Evolutionary conservation across 1,140 invertebrate genomes (phyloP), one percentile per base, ranked within the genome.

Genomic region (Drosophila trapezifrons): DNA sequence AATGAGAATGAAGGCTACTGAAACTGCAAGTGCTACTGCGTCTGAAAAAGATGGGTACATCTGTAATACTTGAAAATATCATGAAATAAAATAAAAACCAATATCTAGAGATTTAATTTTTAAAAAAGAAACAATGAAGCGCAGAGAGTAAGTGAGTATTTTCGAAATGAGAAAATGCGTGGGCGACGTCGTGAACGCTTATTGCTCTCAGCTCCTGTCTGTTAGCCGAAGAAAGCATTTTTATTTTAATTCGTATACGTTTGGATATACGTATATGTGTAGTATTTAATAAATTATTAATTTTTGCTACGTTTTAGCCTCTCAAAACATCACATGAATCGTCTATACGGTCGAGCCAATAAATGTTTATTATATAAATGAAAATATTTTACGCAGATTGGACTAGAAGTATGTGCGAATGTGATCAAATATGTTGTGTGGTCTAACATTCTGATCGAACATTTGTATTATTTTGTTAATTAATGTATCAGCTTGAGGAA

Each of bases 281-380:
- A 76, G 76, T 80, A 86, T 86, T 85, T 86, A 85, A 85, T 85
- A 85, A 85, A 86, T 85, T 85, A 85, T 85, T 85, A 85, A 86
- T 78, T 81, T 86, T 81, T 63, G 59, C 78, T 78, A 63, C 74
- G 72, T 43, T 75, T 52, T 75, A 65, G 77, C 57, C 56, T 67
- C 58, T 51, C 62, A 73, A 37, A 70, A 62, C 82, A 81, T 85
- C 82, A 85, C 81, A 81, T 81, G 69, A 73, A 64, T 86, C 74
- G 82, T 78, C 80, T 86, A 81, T 85, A 63, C 56, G 60, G 67
- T 38, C 67, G 40, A 45, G 66, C 69, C 60, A 70, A 77, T 78
- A 71, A 35, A 69, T 84, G 70, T 73, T 72, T 73, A 55, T 79
- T 79, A 79, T 84, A 72, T 84, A 74, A 80, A 80, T 55, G 40